phyloP scores from a whole-genome alignment of 2,797 vertebrate genomes.

The Alectoris magna region DNA sequence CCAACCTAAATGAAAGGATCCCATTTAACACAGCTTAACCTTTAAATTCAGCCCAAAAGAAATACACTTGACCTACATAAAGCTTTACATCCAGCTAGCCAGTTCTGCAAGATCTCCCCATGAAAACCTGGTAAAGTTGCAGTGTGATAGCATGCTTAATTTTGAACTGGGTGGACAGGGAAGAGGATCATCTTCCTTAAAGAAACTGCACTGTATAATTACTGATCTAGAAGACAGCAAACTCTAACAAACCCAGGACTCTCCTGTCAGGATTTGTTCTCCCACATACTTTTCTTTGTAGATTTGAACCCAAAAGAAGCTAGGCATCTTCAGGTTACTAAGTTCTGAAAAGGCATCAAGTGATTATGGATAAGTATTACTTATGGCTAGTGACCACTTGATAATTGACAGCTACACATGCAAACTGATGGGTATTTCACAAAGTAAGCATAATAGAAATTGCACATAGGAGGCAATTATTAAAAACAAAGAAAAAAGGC shows the following conservation, averaged over 20 bases:
- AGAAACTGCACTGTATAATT: background rate
- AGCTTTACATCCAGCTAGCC: background rate
- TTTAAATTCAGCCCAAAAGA: background rate
- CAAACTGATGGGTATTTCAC: background rate
- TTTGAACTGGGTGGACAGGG: background rate
- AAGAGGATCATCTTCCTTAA: background rate
- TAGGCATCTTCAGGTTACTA: background rate
- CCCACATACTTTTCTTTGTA: background rate
- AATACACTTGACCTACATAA: background rate
- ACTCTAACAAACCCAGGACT: background rate
- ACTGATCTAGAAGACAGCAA: background rate
- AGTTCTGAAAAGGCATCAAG: background rate
- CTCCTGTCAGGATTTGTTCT: constrained; percentile 8
- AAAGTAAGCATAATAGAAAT: background rate
- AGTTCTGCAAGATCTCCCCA: background rate
- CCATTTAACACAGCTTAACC: background rate
- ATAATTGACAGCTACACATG: background rate
- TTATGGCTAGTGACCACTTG: background rate
- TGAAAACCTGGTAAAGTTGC: background rate
- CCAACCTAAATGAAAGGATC: background rate
- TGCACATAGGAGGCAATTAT: background rate
- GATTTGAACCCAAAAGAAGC: background rate
- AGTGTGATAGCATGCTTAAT: background rate
- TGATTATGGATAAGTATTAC: background rate
- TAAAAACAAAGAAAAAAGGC: background rate